Evolutionary conservation across 1,140 invertebrate genomes (phyloP).

Genomic region (Augochlora pura): DNA sequence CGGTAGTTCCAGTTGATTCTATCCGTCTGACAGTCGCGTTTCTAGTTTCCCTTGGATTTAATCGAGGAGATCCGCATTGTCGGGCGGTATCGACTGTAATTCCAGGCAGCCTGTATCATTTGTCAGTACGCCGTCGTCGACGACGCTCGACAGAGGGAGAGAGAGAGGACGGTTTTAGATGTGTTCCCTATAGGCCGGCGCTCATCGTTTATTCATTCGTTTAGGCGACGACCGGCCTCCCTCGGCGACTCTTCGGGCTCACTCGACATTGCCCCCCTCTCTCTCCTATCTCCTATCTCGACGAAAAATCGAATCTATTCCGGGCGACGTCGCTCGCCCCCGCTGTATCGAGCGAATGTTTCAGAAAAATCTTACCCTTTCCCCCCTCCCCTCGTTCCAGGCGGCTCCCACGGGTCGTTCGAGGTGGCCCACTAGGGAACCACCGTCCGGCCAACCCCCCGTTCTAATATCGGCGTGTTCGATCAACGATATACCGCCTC

Average conservation of each 20-base stretch:
- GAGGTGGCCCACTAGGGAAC: too few relatives aligned
- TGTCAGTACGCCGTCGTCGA: conserved; percentile 27
- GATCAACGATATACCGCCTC: too few relatives aligned
- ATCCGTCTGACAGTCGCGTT: too few relatives aligned
- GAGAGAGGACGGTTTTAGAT: conserved; percentile 33
- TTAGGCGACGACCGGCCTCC: conserved; percentile 20
- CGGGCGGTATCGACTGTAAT: conserved; percentile 36
- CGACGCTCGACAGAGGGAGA: too few relatives aligned
- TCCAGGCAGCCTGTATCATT: conserved; percentile 41
- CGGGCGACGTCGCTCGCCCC: background rate
- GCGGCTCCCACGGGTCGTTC: too few relatives aligned
- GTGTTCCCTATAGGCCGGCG: background rate
- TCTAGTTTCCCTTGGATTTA: background rate
- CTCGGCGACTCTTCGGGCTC: conserved; percentile 21
- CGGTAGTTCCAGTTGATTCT: too few relatives aligned
- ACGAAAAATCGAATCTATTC: background rate
- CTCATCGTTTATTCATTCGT: conserved; percentile 28
- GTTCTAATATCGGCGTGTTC: too few relatives aligned
- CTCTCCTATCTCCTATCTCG: too few relatives aligned
- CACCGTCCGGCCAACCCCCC: too few relatives aligned
- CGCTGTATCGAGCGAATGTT: too few relatives aligned
- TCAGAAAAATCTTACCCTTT: too few relatives aligned
- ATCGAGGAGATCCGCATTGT: conserved; percentile 52
- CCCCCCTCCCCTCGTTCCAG: too few relatives aligned
- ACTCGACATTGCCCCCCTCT: conserved; percentile 20